Evolutionary conservation across 2,888 invertebrate species (phyloP).

Genomic region (Teleogryllus oceanicus): DNA sequence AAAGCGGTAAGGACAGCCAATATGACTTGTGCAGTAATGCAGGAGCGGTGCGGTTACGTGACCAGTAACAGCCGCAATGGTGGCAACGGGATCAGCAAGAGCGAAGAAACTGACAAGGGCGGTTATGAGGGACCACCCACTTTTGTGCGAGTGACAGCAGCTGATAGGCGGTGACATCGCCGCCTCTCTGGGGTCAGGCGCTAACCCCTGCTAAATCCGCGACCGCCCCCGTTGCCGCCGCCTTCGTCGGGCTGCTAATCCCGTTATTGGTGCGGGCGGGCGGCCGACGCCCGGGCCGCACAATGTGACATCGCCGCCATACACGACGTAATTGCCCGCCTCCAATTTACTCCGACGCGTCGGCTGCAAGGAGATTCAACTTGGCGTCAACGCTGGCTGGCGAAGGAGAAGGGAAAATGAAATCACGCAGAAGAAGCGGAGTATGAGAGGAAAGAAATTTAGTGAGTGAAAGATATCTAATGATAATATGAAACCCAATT

Average conservation of each 20-base stretch:
- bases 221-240: neutral
- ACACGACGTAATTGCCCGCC: neutral
- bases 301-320: neutral
- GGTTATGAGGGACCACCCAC: neutral
- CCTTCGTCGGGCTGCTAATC: neutral
- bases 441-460: neutral
- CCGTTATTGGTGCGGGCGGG: neutral
- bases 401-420: neutral
- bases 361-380: neutral
- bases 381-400: neutral
- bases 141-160: constrained; percentile 6
- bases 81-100: neutral
- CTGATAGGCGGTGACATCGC: constrained; percentile 11
- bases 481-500: neutral
- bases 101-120: neutral
- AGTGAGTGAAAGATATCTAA: neutral
- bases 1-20: no score
- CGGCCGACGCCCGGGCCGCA: neutral
- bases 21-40: no score
- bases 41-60: no score
- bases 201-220: no score
- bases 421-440: neutral
- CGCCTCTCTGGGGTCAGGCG: neutral
- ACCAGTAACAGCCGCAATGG: no score
- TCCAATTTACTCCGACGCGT: constrained; percentile 7